Percentiles rank a stretch among this genome's conserved stretches.
phyloP scores from a whole-genome alignment of 2,113 vertebrate genomes.

The Ptyas mucosa region DNA sequence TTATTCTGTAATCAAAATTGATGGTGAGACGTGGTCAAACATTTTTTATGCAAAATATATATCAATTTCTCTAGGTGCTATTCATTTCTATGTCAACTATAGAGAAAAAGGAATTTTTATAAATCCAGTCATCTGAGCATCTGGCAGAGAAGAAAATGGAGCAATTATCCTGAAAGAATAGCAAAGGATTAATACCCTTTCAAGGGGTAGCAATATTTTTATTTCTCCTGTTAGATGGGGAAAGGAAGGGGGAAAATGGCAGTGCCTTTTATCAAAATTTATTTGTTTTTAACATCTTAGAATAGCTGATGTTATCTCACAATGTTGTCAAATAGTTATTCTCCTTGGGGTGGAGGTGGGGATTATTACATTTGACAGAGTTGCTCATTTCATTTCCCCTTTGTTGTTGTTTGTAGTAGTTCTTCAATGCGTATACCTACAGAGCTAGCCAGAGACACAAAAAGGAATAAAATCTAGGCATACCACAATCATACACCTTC shows the following conservation, averaged over 20 bases:
- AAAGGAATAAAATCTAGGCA: not conserved
- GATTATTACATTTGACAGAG: not conserved
- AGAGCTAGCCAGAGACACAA: not conserved
- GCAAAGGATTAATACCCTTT: not conserved
- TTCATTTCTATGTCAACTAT: conserved; percentile 24
- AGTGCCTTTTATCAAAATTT: not conserved
- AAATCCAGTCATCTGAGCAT: conserved; percentile 22
- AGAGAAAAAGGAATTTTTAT: conserved; percentile 7
- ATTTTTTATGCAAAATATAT: not conserved
- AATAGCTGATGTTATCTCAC: not conserved
- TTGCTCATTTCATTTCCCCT: no score
- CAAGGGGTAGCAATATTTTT: not conserved
- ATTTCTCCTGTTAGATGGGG: not conserved
- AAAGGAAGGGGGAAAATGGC: not conserved
- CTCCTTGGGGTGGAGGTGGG: not conserved
- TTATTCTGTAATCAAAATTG: conserved; percentile 10
- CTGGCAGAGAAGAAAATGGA: conserved; percentile 1
- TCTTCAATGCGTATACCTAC: not conserved
- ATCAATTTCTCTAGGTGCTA: not conserved
- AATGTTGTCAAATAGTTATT: not conserved
- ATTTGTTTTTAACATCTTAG: not conserved
- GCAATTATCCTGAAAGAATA: conserved; percentile 20
- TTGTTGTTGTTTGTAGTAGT: not conserved
- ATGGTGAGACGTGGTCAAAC: not conserved
- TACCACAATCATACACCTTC: not conserved